Evolutionary conservation across 2,888 invertebrate species (phyloP).

Genomic region (Zygaena filipendulae): DNA sequence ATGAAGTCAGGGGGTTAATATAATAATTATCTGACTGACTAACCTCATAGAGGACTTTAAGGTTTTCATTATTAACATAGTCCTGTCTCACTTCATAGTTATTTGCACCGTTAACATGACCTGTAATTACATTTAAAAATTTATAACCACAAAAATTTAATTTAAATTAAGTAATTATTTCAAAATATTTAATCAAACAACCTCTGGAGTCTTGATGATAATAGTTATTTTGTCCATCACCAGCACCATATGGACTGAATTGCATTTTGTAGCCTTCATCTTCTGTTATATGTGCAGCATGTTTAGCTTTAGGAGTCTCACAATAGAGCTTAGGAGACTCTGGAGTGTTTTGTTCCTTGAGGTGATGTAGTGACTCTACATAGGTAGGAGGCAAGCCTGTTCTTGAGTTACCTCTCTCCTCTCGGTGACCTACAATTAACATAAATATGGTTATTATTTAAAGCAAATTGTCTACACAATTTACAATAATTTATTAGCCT

Average conservation of each 20-base stretch:
- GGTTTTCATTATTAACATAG: slow-evolving; percentile 46
- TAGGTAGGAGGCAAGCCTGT: slow-evolving; percentile 48
- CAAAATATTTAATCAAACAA: slow-evolving; percentile 13
- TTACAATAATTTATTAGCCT: too few species aligned
- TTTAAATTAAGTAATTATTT: background rate
- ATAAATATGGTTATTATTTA: too few species aligned
- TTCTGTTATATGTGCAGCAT: slow-evolving; percentile 26
- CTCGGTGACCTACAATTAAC: slow-evolving; percentile 1
- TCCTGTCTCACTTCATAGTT: slow-evolving; percentile 47
- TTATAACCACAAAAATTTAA: background rate
- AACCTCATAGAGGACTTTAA: slow-evolving; percentile 60
- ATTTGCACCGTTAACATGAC: slow-evolving; percentile 46
- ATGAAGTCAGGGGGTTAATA: too few species aligned
- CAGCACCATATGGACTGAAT: slow-evolving; percentile 48
- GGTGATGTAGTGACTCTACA: slow-evolving; percentile 47
- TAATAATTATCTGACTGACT: too few species aligned
- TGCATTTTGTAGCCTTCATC: slow-evolving; percentile 39
- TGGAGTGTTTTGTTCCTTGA: slow-evolving; percentile 40
- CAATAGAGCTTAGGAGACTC: slow-evolving; percentile 45
- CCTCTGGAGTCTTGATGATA: slow-evolving; percentile 49
- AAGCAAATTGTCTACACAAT: too few species aligned
- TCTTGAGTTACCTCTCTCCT: too few species aligned
- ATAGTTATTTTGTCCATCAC: slow-evolving; percentile 55
- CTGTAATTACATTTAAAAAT: slow-evolving; percentile 21
- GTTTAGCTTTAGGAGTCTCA: slow-evolving; percentile 47